phyloP scores from a whole-genome alignment of 2,113 vertebrate species.

The Thunnus thynnus region DNA sequence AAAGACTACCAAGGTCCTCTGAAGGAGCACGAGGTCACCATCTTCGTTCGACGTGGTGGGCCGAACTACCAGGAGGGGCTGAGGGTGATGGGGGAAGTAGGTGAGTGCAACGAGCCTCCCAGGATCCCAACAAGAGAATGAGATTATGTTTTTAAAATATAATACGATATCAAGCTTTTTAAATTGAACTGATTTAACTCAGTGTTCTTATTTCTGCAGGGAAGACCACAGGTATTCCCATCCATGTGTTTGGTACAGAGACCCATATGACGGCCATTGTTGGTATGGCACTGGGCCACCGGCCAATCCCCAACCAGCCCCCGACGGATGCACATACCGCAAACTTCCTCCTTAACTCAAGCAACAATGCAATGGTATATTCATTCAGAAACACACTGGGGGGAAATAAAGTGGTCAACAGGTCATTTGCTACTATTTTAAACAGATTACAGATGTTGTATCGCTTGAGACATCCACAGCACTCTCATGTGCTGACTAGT shows the following conservation, averaged over 20 bases:
- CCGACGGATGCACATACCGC: conserved; percentile 94
- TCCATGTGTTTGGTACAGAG: conserved; percentile 97
- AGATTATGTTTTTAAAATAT: too few species aligned
- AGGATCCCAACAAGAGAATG: too few species aligned
- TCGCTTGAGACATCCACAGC: neutral
- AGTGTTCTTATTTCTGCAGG: conserved; percentile 78
- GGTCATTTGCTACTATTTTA: neutral
- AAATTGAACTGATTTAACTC: neutral
- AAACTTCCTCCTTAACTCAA: conserved; percentile 97
- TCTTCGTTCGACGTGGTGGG: conserved; percentile 96
- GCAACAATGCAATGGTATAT: conserved; percentile 89
- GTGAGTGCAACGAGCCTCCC: conserved; percentile 81
- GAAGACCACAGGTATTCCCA: conserved; percentile 98
- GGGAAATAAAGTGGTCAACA: neutral
- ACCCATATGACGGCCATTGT: conserved; percentile 99
- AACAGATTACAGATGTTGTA: neutral
- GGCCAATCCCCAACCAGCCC: conserved; percentile 94
- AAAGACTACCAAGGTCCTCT: conserved; percentile 95
- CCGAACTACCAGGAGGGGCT: conserved; percentile 98
- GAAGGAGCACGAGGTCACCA: conserved; percentile 94
- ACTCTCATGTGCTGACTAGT: neutral
- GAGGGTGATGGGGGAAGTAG: conserved; percentile 98
- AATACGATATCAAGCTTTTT: too few species aligned
- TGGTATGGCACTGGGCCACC: conserved; percentile 95
- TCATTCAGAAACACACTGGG: neutral